Base-by-base conservation (phyloP, 1,140 invertebrate genomes). In the Probaryconus sp. region DNA sequence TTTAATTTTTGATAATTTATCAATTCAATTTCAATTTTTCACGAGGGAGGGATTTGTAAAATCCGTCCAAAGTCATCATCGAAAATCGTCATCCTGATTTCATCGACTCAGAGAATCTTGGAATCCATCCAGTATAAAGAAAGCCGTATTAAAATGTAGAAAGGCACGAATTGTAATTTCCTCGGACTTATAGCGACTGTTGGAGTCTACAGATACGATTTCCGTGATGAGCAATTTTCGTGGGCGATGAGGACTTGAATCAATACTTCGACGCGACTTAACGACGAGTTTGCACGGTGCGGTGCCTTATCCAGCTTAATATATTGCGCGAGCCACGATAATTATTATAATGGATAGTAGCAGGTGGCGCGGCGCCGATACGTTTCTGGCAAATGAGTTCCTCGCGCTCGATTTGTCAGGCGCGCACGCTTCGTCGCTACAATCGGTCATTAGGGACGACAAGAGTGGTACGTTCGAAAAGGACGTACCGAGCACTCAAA, bases 271-370 rank as follows among this genome's bases (percentile, higher is more conserved):
- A 55, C 11, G 48, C 33, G 35, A 61, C 40, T 67, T 61, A 67
- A 73, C 63, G 35, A 24, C 16, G 24, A 65, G 38, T 5, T 16
- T 64, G 35, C 37, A 64, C 38, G 17, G 61, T 42, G 40, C 11
- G 61, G 24, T 58, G 17, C 71, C 43, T 67, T 73, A 79, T 69
- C 45, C 70, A 40, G 68, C 53, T 70, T 74, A 79, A 83, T 82
- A 81, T 80, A 84, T 84, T 73, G 79, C 65, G 53, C 60, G 65
- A 69, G 71, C 60, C 76, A 74, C 77, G 79, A 85, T 84, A 83
- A 85, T 85, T 85, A 84, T 84, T 82, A 83, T 84, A 84, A 84
- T 85, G 79, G 81, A 80, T 60, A 69, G 83, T 72, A 84, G 83
- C 83, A 85, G 83, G 80, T 85, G 84, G 76, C 43, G 53, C 48